Evolutionary conservation across 2,888 invertebrate genomes (phyloP), one percentile per base, ranked within the genome.

Genomic region (Dysmachus trigonus): DNA sequence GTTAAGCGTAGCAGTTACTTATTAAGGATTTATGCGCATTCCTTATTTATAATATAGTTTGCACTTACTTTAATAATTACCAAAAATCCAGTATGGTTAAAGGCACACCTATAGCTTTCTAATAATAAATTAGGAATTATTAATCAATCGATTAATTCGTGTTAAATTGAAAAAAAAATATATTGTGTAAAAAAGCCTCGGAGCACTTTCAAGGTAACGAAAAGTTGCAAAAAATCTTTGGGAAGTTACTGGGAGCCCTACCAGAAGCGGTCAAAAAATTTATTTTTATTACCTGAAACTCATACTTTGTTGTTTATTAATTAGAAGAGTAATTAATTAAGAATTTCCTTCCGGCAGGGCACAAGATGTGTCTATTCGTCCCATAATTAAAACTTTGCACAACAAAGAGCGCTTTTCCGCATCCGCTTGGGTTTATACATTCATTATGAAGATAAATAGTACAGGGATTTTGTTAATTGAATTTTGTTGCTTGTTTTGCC

Each of bases 391-490:
- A 73, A 73, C 73, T 73, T 73, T 73, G 2, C n/a, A n/a, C 2
- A 73, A 33, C 62, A 73, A 31, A n/a, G 73, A 73, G 1, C 4
- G 33, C 10, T 27, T 33, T 73, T 15, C 7, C 33, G n/a, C 10
- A 33, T 73, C 18, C 73, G 31, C 73, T n/a, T 31, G 73, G 73
- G 33, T 33, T 73, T 73, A 15, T 73, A 73, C 31, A 73, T 73
- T 73, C 30, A 73, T 73, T 73, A 73, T 3, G 73, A 73, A 73
- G 33, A 73, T 73, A 73, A 73, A 73, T 73, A 73, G 73, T 73
- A 33, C 73, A 73, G 73, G 33, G 33, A 73, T 73, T 73, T 73
- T 31, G n/a, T 73, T 73, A 73, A 31, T 73, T 73, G 33, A 73
- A 73, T 31, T 73, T 73, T 31, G 10, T 30, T 31, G 7, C 18